Percentiles rank a stretch among this genome's conserved stretches.
phyloP scores from a whole-genome alignment of 2,888 invertebrate genomes.

The Caenorhabditis sinica region DNA sequence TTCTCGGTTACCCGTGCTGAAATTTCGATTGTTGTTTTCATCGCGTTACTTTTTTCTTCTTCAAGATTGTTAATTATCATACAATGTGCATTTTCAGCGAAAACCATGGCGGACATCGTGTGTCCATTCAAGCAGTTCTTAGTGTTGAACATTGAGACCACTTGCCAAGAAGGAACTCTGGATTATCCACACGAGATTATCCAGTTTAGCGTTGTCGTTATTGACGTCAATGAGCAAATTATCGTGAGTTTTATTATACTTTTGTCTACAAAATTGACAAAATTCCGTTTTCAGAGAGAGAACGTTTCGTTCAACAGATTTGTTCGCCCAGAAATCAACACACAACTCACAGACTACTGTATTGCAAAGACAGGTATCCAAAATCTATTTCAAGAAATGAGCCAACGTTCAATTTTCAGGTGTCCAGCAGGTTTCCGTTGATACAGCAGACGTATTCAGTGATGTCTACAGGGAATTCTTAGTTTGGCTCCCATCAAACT shows the following conservation, averaged over 20 bases:
- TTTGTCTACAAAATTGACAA: no score
- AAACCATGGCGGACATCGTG: no score
- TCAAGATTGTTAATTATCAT: no score
- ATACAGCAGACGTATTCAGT: not conserved
- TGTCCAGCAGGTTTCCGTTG: not conserved
- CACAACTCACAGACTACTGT: not conserved
- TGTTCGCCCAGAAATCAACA: not conserved
- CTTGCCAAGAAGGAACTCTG: not conserved
- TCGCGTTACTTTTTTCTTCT: no score
- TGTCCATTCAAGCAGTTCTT: not conserved
- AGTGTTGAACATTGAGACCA: conserved; percentile 29
- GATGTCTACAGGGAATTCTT: not conserved
- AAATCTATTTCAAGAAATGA: not conserved
- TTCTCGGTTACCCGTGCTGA: no score
- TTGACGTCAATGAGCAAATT: conserved; percentile 5
- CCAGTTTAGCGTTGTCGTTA: conserved; percentile 22
- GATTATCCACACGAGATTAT: conserved; percentile 37
- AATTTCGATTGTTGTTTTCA: no score
- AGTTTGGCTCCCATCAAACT: not conserved
- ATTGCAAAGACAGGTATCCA: not conserved
- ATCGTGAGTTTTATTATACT: conserved; percentile 9
- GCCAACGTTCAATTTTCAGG: not conserved
- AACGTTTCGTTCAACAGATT: not conserved
- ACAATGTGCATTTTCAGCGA: no score
- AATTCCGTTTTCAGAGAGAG: not conserved